These are phyloP conservation scores for Gadopsis marmoratus DNA, from an alignment of 2,797 vertebrate species.

Conservation along the genomic window DNA sequence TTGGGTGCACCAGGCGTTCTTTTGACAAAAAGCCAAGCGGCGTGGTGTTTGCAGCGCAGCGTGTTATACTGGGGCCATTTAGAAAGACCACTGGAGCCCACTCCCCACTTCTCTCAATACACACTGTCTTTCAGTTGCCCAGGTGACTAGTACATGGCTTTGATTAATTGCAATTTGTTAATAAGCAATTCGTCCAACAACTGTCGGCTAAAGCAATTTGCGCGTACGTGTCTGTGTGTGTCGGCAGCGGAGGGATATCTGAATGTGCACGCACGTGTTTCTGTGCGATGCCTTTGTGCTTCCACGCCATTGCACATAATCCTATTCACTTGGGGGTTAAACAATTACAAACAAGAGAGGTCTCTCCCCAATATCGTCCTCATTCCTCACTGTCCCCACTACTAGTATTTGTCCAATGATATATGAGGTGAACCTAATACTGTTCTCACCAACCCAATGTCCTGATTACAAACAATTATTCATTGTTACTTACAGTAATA, in stretches of 20 bases:
- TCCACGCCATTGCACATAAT: conserved; percentile 26
- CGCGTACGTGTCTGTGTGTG: conserved; percentile 2
- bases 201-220: conserved; percentile 29
- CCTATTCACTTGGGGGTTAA: conserved; percentile 68
- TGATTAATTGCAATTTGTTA: conserved; percentile 85
- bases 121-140: conserved; percentile 50
- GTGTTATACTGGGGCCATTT: conserved; percentile 67
- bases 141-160: conserved; percentile 61
- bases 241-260: conserved; percentile 14
- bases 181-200: conserved; percentile 67
- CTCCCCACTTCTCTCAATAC: conserved; percentile 44
- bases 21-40: conserved; percentile 67
- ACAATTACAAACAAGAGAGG: conserved; percentile 66
- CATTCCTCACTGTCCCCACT: conserved; percentile 65
- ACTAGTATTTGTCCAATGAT: conserved; percentile 77
- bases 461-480: conserved; percentile 87
- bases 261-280: not conserved
- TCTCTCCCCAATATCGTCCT: conserved; percentile 52
- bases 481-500: conserved; percentile 85
- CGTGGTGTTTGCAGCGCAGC: conserved; percentile 44
- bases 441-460: conserved; percentile 81
- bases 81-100: conserved; percentile 54
- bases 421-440: conserved; percentile 79
- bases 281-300: conserved; percentile 24
- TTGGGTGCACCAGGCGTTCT: conserved; percentile 37